phyloP scores from a whole-genome alignment of 2,888 invertebrate genomes.

The Sinopyrophorus schimmeli region DNA sequence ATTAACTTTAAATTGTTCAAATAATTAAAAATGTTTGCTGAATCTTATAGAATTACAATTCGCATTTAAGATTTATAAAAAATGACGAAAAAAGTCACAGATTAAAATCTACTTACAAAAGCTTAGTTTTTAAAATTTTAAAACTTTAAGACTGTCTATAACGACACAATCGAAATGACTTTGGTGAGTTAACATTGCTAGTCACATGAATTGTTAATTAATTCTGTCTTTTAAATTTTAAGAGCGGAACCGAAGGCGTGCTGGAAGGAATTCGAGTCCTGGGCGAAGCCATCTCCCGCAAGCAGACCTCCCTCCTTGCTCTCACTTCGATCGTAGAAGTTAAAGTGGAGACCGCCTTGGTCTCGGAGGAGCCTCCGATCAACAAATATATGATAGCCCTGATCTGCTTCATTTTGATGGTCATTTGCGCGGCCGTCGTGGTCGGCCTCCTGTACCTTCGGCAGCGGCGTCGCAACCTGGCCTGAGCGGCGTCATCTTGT shows the following conservation, averaged over 20 bases:
- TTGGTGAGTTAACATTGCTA: too few species aligned
- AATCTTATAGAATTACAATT: too few species aligned
- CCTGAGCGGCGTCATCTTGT: slow-evolving; percentile 59
- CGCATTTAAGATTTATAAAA: too few species aligned
- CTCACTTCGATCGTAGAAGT: slow-evolving; percentile 76
- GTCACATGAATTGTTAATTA: too few species aligned
- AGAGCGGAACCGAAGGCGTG: slow-evolving; percentile 61
- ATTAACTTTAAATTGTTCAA: too few species aligned
- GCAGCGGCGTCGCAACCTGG: slow-evolving; percentile 59
- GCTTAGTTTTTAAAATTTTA: too few species aligned
- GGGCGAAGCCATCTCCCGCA: slow-evolving; percentile 66
- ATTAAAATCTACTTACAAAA: too few species aligned
- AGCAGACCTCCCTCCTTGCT: slow-evolving; percentile 63
- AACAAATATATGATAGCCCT: slow-evolving; percentile 56
- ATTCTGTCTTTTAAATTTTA: too few species aligned
- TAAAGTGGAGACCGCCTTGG: slow-evolving; percentile 72
- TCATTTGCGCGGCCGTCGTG: slow-evolving; percentile 50
- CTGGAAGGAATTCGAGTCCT: slow-evolving; percentile 63
- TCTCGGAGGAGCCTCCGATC: slow-evolving; percentile 60
- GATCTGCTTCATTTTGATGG: slow-evolving; percentile 55
- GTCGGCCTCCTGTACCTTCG: slow-evolving; percentile 61
- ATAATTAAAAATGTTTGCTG: too few species aligned
- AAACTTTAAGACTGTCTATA: too few species aligned
- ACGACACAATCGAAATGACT: too few species aligned
- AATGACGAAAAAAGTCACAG: too few species aligned